Conservation (phyloP, 2,888 invertebrate genomes). For the Dolichopus griseipennis region DNA sequence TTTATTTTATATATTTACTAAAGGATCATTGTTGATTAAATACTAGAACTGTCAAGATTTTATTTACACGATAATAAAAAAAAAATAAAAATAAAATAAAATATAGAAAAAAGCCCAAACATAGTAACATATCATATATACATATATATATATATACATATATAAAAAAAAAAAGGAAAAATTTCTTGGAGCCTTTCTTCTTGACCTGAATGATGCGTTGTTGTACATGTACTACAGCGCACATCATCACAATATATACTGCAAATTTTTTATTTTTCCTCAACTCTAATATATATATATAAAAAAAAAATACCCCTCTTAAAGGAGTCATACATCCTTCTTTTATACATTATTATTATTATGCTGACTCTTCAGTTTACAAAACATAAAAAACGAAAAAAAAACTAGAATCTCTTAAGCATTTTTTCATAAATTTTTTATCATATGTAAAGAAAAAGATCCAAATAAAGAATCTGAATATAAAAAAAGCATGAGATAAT, state of each 20-base stretch:
- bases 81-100: background rate
- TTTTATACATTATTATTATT: background rate
- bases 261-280: background rate
- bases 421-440: background rate
- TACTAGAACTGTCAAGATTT: conserved; percentile 6
- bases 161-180: background rate
- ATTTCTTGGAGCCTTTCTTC: conserved; percentile 1
- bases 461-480: too few relatives aligned
- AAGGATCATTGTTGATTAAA: conserved; percentile 6
- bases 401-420: background rate
- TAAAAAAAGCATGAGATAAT: too few relatives aligned
- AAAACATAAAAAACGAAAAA: background rate
- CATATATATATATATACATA: too few relatives aligned
- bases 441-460: too few relatives aligned
- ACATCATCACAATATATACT: background rate
- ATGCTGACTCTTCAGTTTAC: background rate
- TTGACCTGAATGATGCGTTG: conserved; percentile 4
- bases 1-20: background rate
- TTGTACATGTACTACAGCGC: background rate
- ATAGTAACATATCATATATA: background rate
- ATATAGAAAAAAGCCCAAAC: background rate
- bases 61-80: background rate
- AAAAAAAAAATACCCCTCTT: too few relatives aligned
- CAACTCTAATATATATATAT: too few relatives aligned
- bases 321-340: background rate